Evolutionary conservation across 2,113 vertebrate genomes (phyloP), one percentile per base, ranked within the genome.

Genomic region (Micromys minutus): DNA sequence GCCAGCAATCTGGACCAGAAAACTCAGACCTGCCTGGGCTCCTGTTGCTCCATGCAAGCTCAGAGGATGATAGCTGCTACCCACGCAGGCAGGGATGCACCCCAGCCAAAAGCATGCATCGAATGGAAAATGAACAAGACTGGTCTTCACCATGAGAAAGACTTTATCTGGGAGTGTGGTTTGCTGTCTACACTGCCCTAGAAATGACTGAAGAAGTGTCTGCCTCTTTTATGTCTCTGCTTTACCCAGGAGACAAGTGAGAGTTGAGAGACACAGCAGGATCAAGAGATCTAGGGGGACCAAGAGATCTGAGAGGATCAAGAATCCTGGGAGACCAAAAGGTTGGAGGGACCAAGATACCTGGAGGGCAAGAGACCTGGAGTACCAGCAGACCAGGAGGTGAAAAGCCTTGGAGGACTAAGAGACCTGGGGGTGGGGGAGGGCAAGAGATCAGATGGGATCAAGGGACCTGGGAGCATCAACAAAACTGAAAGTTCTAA

Each of bases 51-150:
- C 39, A 11, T 55, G 67, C 31, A 34, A 21, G 31, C 0, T 9
- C 57, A 29, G 31, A 24, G 4, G 36, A 67, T 8, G 2, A 1
- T 0, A 11, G n/a, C 17, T 21, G 39, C 3, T 22, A 0, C 29
- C 12, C 4, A 7, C 13, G 29, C 5, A 13, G 50, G 29, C 5
- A 13, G 50, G 1, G 36, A 22, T 4, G 65, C 36, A 12, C 29
- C 63, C 45, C 1, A 1, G 9, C 29, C 3, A n/a, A 69, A 24
- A 42, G 26, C 6, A 4, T 29, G 57, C 57, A 47, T 19, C 61
- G 31, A 47, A 42, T 61, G 71, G 45, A n/a, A 81, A 72, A 21
- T n/a, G 52, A 76, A n/a, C 11, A 74, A 93, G 77, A 8, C 59
- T 39, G 39, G 2, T 31, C 26, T 22, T 71, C 26, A 9, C 50